These are phyloP conservation scores for Emys orbicularis DNA, from an alignment of 2,797 vertebrate genomes.

Conservation along the genomic window DNA sequence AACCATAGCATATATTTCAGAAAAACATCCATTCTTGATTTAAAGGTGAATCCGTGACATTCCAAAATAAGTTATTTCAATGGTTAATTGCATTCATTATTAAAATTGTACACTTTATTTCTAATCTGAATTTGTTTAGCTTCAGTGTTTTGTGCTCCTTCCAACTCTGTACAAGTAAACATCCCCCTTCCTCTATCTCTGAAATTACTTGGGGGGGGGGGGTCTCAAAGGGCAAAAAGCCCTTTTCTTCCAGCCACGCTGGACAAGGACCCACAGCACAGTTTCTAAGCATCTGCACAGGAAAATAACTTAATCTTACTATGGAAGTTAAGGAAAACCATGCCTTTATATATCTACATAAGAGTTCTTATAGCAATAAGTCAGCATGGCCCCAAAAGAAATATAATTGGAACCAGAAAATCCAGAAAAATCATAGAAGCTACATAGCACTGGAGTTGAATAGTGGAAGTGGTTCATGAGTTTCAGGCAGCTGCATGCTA, in stretches of 20 bases:
- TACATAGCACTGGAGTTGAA: neutral
- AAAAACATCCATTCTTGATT: neutral
- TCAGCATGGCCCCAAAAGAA: neutral
- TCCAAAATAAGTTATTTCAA: neutral
- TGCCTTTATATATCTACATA: neutral
- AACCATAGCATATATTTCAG: neutral
- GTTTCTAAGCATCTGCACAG: neutral
- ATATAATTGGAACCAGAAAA: neutral
- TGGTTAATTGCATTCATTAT: neutral
- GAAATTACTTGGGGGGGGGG: accelerated
- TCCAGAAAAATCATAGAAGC: neutral
- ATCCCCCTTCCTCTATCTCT: neutral
- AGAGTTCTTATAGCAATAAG: neutral
- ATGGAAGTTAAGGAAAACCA: neutral
- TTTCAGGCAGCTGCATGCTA: neutral
- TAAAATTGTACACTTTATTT: neutral
- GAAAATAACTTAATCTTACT: neutral
- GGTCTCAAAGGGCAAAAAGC: neutral
- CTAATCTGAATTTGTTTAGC: neutral
- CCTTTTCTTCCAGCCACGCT: neutral
- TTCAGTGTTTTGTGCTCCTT: neutral
- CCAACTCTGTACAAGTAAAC: neutral
- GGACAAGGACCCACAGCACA: neutral
- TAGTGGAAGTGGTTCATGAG: neutral
- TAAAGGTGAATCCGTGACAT: neutral